Conservation (phyloP, 2,888 invertebrate species). For the Clunio marinus region DNA sequence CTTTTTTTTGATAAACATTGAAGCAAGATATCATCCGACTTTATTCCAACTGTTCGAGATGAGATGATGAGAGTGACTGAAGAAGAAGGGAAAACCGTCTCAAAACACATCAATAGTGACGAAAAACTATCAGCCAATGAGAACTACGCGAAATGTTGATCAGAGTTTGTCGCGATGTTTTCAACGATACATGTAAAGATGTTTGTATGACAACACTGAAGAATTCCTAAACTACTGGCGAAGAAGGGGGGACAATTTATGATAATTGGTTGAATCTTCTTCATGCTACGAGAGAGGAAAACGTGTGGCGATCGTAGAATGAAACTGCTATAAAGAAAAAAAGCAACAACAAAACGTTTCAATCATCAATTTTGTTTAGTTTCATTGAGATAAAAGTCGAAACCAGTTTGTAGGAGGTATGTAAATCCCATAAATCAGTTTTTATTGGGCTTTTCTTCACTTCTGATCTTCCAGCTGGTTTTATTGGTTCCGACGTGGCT, state of each 20-base stretch:
- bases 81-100: slow-evolving; percentile 13
- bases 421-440: slow-evolving; percentile 30
- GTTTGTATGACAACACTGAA: background rate
- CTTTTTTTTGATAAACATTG: background rate
- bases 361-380: no score
- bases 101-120: background rate
- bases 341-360: background rate
- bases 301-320: background rate
- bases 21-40: background rate
- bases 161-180: background rate
- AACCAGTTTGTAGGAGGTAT: background rate
- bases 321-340: no score
- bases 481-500: slow-evolving; percentile 7
- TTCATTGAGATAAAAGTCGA: no score
- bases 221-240: background rate
- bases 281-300: slow-evolving; percentile 15
- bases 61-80: slow-evolving; percentile 29
- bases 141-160: background rate
- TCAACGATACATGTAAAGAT: background rate
- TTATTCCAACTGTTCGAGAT: slow-evolving; percentile 35
- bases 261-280: slow-evolving; percentile 6
- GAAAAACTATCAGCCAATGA: slow-evolving; percentile 23
- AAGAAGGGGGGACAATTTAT: slow-evolving; percentile 31
- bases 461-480: background rate
- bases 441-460: slow-evolving; percentile 31